Base-by-base conservation (phyloP, 2,797 vertebrate genomes). In the Cyprinodon diabolis region DNA sequence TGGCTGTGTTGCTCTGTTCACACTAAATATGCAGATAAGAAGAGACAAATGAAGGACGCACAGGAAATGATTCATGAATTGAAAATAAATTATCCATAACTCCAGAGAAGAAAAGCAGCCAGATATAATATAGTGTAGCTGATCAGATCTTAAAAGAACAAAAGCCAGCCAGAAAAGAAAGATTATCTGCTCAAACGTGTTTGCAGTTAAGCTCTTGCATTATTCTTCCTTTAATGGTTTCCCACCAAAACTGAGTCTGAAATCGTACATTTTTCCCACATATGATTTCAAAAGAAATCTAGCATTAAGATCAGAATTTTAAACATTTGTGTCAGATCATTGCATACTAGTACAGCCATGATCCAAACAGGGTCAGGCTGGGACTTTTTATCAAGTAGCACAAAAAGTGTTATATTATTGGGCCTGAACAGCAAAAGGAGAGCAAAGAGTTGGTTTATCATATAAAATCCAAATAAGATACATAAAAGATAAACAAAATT, bases 61-160 rank as follows among this genome's bases (percentile, higher is more conserved):
- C 72, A 78, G 67, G 75, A 78, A 84, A 82, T 78, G 69, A 84
- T 76, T 51, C 73, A 37, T 78, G 62, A 77, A 80, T 6, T 7
- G 0, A 76, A 63, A 78, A 74, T 75, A 83, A 79, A 87, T 79
- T 58, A 81, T 70, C 69, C 68, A 40, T 79, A 69, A 72, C 65
- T 71, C 73, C 72, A 77, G 66, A 71, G 43, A 68, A 74, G 60
- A 72, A 51, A 47, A 74, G 72, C 68, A 2, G 14, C 52, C 35
- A 21, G 76, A 73, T 52, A 68, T 80, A 54, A 63, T 67, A 63
- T 73, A 21, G 60, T 82, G n/a, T 72, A 47, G 62, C 62, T 66
- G 62, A 66, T 77, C 49, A 54, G 45, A 83, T 77, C 71, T 75
- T 14, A 76, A 69, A 21, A 54, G 69, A 43, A 56, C 74, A 62